Evolutionary conservation across 2,888 invertebrate species (phyloP).

Genomic region (Neria commutata): DNA sequence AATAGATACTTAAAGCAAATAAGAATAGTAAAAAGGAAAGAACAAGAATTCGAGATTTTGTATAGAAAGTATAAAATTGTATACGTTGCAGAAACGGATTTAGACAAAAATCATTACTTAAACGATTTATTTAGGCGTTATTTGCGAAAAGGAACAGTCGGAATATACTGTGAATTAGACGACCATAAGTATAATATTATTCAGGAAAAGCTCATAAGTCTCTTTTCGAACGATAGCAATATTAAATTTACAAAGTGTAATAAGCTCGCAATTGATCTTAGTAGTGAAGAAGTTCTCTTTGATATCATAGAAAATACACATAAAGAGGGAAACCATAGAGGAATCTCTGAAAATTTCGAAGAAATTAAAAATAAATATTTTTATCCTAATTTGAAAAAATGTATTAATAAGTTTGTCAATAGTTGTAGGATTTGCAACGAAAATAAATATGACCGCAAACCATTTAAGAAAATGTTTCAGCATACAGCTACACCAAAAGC

Average conservation of each 20-base stretch:
- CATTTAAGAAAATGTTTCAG: constrained; percentile 16
- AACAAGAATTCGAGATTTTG: too few relatives aligned
- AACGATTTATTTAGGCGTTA: constrained; percentile 3
- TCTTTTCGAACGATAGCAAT: constrained; percentile 5
- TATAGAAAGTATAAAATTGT: too few relatives aligned
- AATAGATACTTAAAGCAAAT: too few relatives aligned
- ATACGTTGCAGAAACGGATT: too few relatives aligned
- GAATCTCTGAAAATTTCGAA: constrained; percentile 24
- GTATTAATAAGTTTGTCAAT: constrained; percentile 20
- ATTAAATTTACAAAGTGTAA: constrained; percentile 24
- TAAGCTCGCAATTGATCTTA: constrained; percentile 20
- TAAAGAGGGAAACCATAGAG: constrained; percentile 20
- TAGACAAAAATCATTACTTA: too few relatives aligned
- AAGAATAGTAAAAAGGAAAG: too few relatives aligned
- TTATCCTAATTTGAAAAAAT: constrained; percentile 21
- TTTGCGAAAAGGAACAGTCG: constrained; percentile 2
- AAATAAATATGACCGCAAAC: constrained; percentile 25
- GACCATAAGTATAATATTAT: constrained; percentile 8
- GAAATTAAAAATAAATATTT: constrained; percentile 21
- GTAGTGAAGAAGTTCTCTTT: constrained; percentile 12
- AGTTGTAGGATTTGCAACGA: constrained; percentile 18
- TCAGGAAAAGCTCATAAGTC: not conserved
- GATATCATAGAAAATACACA: constrained; percentile 18
- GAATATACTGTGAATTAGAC: constrained; percentile 5
- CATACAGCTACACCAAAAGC: constrained; percentile 19